Conservation (phyloP, 2,113 vertebrate species). For the Microtus ochrogaster region DNA sequence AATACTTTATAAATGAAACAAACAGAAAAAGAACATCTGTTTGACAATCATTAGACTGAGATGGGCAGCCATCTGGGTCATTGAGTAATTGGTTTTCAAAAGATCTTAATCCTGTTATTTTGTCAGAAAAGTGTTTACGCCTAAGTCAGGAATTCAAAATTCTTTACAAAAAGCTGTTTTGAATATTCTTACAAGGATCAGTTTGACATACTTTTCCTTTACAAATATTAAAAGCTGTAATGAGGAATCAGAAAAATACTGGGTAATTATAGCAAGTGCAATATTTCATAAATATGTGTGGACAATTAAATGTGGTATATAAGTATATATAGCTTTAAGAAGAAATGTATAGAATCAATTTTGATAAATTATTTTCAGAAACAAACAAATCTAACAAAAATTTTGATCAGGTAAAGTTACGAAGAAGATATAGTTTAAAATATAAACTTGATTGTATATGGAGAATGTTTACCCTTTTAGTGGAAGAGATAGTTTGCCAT, state of each 20-base stretch:
- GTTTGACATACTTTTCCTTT: neutral
- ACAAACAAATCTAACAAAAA: slow-evolving; percentile 42
- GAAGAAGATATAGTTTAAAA: slow-evolving; percentile 5
- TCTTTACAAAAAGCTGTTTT: slow-evolving; percentile 40
- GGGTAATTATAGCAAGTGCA: neutral
- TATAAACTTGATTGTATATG: slow-evolving; percentile 36
- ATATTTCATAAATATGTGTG: neutral
- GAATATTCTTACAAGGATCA: neutral
- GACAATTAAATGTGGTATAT: neutral
- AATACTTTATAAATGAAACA: neutral
- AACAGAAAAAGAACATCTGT: neutral
- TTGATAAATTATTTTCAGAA: slow-evolving; percentile 5
- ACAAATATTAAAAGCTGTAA: slow-evolving; percentile 41
- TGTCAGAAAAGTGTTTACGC: neutral
- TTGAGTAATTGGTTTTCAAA: neutral
- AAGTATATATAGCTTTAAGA: neutral
- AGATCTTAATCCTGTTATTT: neutral
- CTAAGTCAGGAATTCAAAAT: neutral
- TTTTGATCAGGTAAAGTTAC: neutral
- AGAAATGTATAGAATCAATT: neutral
- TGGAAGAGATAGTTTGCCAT: neutral
- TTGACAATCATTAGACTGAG: neutral
- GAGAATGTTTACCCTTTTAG: neutral
- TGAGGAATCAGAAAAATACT: neutral
- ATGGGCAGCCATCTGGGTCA: neutral